These are phyloP conservation scores for Steinernema feltiae DNA, from an alignment of 1,140 invertebrate genomes.

Conservation along the genomic window DNA sequence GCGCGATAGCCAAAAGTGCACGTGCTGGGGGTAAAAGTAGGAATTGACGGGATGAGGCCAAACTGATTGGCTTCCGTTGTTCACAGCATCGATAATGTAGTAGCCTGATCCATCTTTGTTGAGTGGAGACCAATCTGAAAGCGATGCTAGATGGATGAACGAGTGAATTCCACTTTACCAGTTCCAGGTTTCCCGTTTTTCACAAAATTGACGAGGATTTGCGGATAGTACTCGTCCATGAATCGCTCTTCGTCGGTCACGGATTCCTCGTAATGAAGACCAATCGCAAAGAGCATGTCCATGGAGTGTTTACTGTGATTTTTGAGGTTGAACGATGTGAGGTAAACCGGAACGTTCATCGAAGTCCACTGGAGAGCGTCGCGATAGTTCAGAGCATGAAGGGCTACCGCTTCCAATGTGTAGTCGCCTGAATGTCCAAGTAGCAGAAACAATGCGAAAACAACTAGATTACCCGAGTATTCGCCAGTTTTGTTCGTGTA, in stretches of 20 bases:
- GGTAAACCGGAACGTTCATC: not conserved
- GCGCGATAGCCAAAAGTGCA: not conserved
- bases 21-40: not conserved
- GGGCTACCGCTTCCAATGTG: not conserved
- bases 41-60: not conserved
- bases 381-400: conserved; percentile 10
- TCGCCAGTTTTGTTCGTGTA: not conserved
- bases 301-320: not conserved
- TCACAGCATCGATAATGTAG: not conserved
- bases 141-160: not conserved
- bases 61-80: not conserved
- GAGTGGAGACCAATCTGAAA: not conserved
- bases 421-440: not conserved
- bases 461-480: not conserved
- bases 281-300: not conserved
- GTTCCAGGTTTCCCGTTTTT: not conserved
- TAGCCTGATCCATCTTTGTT: not conserved
- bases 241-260: conserved; percentile 1
- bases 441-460: not conserved
- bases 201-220: conserved; percentile 15
- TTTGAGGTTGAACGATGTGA: not conserved
- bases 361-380: not conserved
- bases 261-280: not conserved
- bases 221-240: conserved; percentile 20
- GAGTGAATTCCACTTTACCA: not conserved